Conservation (phyloP, 2,113 vertebrate genomes). For the Halichoerus grypus region DNA sequence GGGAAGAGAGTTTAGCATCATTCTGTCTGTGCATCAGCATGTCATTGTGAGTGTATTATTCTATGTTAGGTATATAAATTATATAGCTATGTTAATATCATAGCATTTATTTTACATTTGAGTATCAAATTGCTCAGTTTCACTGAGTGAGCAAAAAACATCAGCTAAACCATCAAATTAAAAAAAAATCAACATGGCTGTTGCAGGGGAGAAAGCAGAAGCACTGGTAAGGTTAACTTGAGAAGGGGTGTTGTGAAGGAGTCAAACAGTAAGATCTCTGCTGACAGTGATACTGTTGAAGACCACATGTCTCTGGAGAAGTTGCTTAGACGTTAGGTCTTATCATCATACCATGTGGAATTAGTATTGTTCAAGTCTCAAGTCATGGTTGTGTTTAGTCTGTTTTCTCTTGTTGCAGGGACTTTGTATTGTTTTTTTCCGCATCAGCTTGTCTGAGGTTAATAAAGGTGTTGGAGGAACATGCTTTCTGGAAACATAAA, state of each 20-base stretch:
- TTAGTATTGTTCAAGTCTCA: neutral
- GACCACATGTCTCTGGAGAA: neutral
- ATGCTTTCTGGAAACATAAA: slow-evolving; percentile 47
- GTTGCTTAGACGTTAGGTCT: neutral
- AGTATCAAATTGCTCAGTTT: neutral
- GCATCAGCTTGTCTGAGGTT: neutral
- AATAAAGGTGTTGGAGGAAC: neutral
- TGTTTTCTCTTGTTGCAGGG: slow-evolving; percentile 36
- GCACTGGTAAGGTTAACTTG: neutral
- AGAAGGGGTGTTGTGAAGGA: neutral
- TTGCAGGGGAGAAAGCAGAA: neutral
- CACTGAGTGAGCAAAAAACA: neutral
- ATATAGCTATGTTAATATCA: neutral
- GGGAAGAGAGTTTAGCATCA: neutral
- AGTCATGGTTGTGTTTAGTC: slow-evolving; percentile 20
- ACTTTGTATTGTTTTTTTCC: neutral
- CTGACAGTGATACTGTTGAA: neutral
- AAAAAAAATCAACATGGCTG: neutral
- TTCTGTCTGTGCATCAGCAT: neutral
- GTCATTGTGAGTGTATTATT: neutral
- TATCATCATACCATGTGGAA: neutral
- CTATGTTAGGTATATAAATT: neutral
- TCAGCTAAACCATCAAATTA: neutral
- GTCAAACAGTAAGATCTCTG: neutral
- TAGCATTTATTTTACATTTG: neutral